Evolutionary conservation across 2,113 vertebrate genomes (phyloP).

Genomic region (Chionodraco myersi): DNA sequence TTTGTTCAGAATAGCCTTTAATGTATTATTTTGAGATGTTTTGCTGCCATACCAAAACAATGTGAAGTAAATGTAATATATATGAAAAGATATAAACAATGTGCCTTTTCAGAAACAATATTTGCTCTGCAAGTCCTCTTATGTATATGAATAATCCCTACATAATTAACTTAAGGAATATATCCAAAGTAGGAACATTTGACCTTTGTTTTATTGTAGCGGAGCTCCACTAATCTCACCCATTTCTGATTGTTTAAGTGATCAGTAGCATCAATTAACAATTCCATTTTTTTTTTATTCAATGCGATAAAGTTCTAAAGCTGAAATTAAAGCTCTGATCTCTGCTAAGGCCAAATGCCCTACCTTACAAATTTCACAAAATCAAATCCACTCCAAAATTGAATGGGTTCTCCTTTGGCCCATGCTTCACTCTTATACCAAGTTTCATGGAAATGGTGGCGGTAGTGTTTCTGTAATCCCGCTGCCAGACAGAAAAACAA

Average conservation of each 20-base stretch:
- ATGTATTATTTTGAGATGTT: background rate
- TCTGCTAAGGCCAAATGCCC: no score
- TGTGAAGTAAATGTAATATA: background rate
- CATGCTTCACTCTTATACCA: no score
- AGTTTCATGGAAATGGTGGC: no score
- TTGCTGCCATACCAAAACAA: background rate
- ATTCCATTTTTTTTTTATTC: background rate
- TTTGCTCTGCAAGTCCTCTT: background rate
- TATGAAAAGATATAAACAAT: background rate
- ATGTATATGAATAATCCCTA: background rate
- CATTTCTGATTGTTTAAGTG: background rate
- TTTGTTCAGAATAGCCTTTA: background rate
- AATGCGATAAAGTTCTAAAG: background rate
- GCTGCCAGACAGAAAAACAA: no score
- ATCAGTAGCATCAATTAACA: background rate
- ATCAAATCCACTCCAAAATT: no score
- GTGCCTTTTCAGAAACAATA: background rate
- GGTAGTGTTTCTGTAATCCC: no score
- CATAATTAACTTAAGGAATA: background rate
- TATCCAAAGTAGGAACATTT: background rate
- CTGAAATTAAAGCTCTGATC: background rate
- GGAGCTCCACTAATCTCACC: background rate
- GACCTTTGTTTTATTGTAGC: background rate
- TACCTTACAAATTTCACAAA: no score
- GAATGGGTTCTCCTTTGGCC: no score